Evolutionary conservation across 1,140 invertebrate genomes (phyloP).

Genomic region (Euglossa dilemma): DNA sequence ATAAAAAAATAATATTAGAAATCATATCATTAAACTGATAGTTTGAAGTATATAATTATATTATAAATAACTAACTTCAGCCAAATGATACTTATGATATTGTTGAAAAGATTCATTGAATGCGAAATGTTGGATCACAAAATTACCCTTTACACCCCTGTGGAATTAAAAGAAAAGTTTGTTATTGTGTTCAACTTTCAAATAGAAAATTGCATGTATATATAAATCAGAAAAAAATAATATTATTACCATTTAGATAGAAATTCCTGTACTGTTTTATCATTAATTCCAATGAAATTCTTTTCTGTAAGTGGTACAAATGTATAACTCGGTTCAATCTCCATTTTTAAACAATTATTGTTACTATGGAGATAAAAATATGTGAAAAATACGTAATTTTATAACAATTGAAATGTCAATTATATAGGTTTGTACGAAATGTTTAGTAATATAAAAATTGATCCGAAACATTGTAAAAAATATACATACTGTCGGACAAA

Average conservation of each 20-base stretch:
- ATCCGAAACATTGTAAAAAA: neutral
- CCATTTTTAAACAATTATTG: slow-evolving; percentile 64
- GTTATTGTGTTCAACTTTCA: neutral
- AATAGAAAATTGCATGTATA: slow-evolving; percentile 25
- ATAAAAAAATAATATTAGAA: slow-evolving; percentile 9
- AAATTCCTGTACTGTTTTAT: slow-evolving; percentile 72
- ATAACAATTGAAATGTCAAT: neutral
- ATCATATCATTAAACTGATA: neutral
- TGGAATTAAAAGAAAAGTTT: slow-evolving; percentile 36
- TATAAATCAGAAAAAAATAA: slow-evolving; percentile 2
- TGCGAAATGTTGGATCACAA: slow-evolving; percentile 78
- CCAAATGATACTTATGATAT: slow-evolving; percentile 79
- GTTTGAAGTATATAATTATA: neutral
- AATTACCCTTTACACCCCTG: slow-evolving; percentile 77
- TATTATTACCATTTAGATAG: slow-evolving; percentile 77
- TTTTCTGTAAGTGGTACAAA: slow-evolving; percentile 73
- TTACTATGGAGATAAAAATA: slow-evolving; percentile 46
- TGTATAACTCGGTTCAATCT: slow-evolving; percentile 75
- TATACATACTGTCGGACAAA: neutral
- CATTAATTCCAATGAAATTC: slow-evolving; percentile 68
- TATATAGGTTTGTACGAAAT: neutral
- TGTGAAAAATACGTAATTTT: neutral
- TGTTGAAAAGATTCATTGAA: slow-evolving; percentile 80
- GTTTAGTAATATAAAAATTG: neutral
- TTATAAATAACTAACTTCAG: slow-evolving; percentile 72